Evolutionary conservation across 2,797 vertebrate genomes (phyloP), one percentile per base, ranked within the genome.

Genomic region (Prionace glauca): DNA sequence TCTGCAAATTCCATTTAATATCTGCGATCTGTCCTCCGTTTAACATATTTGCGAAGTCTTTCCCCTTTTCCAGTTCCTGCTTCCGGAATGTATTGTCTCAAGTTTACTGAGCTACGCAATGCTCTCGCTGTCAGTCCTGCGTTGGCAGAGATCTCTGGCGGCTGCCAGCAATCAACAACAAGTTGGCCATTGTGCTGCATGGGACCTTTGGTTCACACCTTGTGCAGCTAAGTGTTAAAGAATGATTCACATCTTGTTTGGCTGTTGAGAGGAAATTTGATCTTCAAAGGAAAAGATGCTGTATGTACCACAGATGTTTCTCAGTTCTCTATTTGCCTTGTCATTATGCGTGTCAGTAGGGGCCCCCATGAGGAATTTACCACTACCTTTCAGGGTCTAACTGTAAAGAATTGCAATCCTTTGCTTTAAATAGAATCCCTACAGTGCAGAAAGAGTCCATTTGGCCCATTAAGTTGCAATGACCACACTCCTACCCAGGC

Each of bases 241-340:
- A 84, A 41, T 45, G 16, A 36, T 84, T 84, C 41, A 84, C 79
- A 84, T 84, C 41, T 84, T 84, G 41, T 84, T 41, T 41, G 79
- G 41, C 41, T 84, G 81, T 45, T 24, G 20, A 45, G 20, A 16
- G 24, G 81, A 84, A 84, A 84, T 84, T 45, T 84, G 81, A 84
- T 84, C 81, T 84, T 84, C 81, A 84, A 45, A 84, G 81, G 81
- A 45, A 84, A 22, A 22, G 36, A 20, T 41, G 41, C 81, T 41
- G 22, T 84, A 9, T 2, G 24, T 20, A 20, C 41, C 41, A 84
- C 41, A 84, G 81, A 84, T 36, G 36, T 84, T 84, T 84, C 22
- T 84, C 81, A 84, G 36, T 84, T 84, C 81, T 41, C 81, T 84
- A 84, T 84, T 84, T 84, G 81, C 41, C 81, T 24, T 84, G 41